Evolutionary conservation across 2,888 invertebrate genomes (phyloP).

Genomic region (Drosophila maculinotata): DNA sequence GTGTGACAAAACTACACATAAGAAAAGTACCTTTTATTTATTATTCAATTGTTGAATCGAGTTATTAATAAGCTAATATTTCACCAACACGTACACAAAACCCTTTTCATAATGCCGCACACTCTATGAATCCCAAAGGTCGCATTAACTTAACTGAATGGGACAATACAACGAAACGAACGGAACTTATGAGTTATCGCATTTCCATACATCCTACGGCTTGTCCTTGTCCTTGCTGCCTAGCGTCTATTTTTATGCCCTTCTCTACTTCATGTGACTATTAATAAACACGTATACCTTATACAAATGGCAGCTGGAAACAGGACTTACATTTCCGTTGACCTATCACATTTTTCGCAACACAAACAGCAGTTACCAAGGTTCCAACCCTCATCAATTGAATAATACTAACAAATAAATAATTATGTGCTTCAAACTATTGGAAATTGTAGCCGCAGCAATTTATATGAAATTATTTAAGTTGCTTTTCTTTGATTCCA

Average conservation of each 20-base stretch:
- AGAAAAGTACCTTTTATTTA: not conserved
- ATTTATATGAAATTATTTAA: slow-evolving; percentile 22
- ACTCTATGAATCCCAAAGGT: slow-evolving; percentile 14
- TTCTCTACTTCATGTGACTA: slow-evolving; percentile 39
- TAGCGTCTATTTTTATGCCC: slow-evolving; percentile 49
- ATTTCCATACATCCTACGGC: slow-evolving; percentile 38
- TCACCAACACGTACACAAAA: slow-evolving; percentile 3
- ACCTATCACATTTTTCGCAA: slow-evolving; percentile 44
- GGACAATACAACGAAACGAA: slow-evolving; percentile 24
- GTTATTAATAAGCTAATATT: slow-evolving; percentile 35
- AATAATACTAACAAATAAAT: slow-evolving; percentile 67
- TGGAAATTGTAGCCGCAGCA: slow-evolving; percentile 33
- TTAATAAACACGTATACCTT: slow-evolving; percentile 40
- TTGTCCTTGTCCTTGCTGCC: slow-evolving; percentile 3
- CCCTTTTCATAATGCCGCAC: slow-evolving; percentile 9
- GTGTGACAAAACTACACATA: not conserved
- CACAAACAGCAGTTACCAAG: slow-evolving; percentile 30
- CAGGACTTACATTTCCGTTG: slow-evolving; percentile 40
- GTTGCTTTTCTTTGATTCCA: slow-evolving; percentile 12
- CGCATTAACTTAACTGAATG: slow-evolving; percentile 28
- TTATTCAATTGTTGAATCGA: slow-evolving; percentile 14
- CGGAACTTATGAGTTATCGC: slow-evolving; percentile 31
- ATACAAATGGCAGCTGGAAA: slow-evolving; percentile 33
- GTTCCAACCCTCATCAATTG: slow-evolving; percentile 43
- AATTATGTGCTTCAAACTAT: slow-evolving; percentile 64